Evolutionary conservation across 2,113 vertebrate species (phyloP), one percentile per base, ranked within the genome.

Genomic region (Bubo scandiacus): DNA sequence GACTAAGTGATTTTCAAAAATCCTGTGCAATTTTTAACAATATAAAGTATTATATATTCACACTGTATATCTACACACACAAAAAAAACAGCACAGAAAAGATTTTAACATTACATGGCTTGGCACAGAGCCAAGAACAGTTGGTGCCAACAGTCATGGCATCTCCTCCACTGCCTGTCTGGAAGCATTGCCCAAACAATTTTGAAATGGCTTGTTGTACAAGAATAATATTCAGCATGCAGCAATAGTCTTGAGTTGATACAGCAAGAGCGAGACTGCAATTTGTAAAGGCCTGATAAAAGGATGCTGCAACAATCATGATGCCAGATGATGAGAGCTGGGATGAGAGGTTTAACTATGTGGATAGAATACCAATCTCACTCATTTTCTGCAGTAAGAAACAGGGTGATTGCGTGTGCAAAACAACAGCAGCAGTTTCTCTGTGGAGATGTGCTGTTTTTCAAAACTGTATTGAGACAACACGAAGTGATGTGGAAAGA

Each of bases 211-310:
- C 10, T 78, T 86, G 40, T 32, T 66, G 54, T 63, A 92, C 47
- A 77, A 55, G 45, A 81, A 73, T 14, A 77, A 94, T 88, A 91
- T 84, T 81, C 80, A 91, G 73, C 38, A 92, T 59, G 71, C 59
- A 92, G 67, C 88, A 90, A 11, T 15, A 71, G 80, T 34, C 67
- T 7, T 7, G 21, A 90, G 67, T 30, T 59, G 45, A 72, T 45
- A 83, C 30, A 61, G 67, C 34, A 21, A 75, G 49, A 88, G 54
- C 71, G 92, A 86, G 85, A 55, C 51, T 65, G 82, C 62, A 67
- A 67, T 78, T 96, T 90, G 75, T 65, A 74, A 86, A 86, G 23
- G 68, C 57, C 65, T 88, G 72, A 91, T 66, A 92, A 96, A 87
- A 95, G 88, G 62, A 91, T 54, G 68, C 81, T 70, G 95, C 83